A percentile compares a stretch with the other conserved stretches of the same genome.
phyloP scores from a whole-genome alignment of 2,888 invertebrate genomes.

The Eristalinus aeneus region DNA sequence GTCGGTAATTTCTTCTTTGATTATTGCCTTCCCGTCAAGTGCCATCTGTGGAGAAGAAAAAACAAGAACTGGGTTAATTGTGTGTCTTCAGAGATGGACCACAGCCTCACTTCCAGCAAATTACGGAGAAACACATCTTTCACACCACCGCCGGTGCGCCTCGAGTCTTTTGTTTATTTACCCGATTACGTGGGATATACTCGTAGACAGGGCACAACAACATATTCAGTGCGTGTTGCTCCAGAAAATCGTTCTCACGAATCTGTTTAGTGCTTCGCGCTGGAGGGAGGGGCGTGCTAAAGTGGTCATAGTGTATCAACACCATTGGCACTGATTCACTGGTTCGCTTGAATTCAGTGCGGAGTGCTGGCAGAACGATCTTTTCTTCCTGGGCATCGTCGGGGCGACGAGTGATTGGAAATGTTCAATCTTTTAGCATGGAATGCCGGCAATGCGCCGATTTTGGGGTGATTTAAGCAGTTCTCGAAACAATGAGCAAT shows the following conservation, averaged over 20 bases:
- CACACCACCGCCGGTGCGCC: background rate
- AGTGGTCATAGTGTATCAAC: background rate
- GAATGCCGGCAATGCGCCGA: background rate
- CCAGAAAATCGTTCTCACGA: background rate
- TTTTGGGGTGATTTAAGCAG: background rate
- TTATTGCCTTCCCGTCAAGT: slow-evolving; percentile 84
- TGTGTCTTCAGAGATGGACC: no score
- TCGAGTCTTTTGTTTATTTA: background rate
- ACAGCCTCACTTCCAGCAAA: no score
- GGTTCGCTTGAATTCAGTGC: background rate
- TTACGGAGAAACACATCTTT: background rate
- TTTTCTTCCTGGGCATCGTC: background rate
- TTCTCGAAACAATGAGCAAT: background rate
- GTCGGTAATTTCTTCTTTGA: slow-evolving; percentile 84
- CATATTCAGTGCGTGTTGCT: background rate
- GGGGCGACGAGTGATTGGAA: slow-evolving; percentile 17
- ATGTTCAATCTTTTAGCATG: background rate
- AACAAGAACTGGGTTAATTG: background rate
- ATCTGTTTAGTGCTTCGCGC: background rate
- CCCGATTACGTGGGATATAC: background rate
- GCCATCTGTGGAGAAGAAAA: slow-evolving; percentile 79
- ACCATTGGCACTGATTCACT: background rate
- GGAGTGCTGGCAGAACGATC: background rate
- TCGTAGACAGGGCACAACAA: background rate
- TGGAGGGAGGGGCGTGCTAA: no score